Evolutionary conservation across 2,888 invertebrate genomes (phyloP), one percentile per base, ranked within the genome.

Genomic region (Andrena camellia): DNA sequence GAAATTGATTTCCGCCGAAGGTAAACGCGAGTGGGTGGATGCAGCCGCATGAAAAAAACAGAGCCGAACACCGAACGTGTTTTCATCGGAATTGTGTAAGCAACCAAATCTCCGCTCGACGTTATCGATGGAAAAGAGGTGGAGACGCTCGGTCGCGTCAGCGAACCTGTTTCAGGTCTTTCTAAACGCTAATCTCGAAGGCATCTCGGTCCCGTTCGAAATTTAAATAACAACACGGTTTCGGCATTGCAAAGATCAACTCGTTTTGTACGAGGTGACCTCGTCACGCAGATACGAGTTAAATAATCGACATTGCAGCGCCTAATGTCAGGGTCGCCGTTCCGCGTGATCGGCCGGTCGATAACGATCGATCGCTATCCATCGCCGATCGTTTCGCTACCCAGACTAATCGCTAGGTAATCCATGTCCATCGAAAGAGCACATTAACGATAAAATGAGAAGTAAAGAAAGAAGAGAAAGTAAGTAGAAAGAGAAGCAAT

Each of bases 301-400:
- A 72, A 83, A 67, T 35, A 72, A 83, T 74, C 67, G 74, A 26
- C 66, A 67, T 60, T 59, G 71, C 54, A 57, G 69, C 64, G 60
- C 8, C 54, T 83, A 86, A 83, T 86, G 85, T 86, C 86, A 86
- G 48, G 86, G 86, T 68, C 80, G 64, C 20, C 29, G 33, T 26
- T 71, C 63, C 29, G 42, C 23, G 52, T 29, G 81, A 66, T 57
- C 20, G 50, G 17, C 20, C 8, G 3, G 42, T 23, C 8, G 63
- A 33, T 20, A 23, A 52, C 66, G 26, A 78, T 26, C 54, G 20
- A 60, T 59, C 31, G 26, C 20, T 4, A 52, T 75, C 50, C 1
- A 20, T 20, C 23, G 6, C 31, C 4, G 6, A 31, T 52, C 10
- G 23, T 42, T 42, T 23, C 13, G n/a, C 10, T 13, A 20, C n/a